Evolutionary conservation across 92 coral and sea anemone species (phyloP).

Genomic region (Blastomussa wellsi): DNA sequence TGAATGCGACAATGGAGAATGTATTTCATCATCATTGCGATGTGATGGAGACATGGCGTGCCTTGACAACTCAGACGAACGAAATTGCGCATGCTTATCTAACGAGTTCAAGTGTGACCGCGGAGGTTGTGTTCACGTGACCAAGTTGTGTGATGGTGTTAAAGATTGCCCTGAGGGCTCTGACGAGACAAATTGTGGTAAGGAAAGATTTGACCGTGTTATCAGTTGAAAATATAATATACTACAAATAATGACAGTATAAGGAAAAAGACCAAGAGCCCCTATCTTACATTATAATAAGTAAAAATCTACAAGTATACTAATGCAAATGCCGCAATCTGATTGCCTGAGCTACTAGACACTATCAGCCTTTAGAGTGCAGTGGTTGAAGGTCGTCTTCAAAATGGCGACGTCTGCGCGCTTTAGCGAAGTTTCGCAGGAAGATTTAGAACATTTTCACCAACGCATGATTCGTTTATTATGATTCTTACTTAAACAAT

Average conservation of each 20-base stretch:
- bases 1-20: constrained; percentile 68
- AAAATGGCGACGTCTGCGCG: no score
- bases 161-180: constrained; percentile 70
- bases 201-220: not conserved
- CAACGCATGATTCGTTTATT: no score
- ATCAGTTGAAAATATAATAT: not conserved
- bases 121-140: constrained; percentile 58
- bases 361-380: no score
- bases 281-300: no score
- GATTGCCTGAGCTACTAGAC: no score
- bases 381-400: no score
- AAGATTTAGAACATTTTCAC: no score
- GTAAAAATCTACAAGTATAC: no score
- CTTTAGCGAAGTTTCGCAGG: no score
- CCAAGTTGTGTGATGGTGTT: constrained; percentile 55
- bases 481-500: no score
- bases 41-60: constrained; percentile 78
- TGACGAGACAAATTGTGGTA: constrained; percentile 78
- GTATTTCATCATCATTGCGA: constrained; percentile 52
- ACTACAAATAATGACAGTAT: not conserved
- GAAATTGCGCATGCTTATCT: constrained; percentile 63
- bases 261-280: not conserved
- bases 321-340: no score
- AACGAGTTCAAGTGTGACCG: constrained; percentile 58
- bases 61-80: constrained; percentile 72